Conservation (phyloP, 2,888 invertebrate genomes). For the Drosophila ustulata region DNA sequence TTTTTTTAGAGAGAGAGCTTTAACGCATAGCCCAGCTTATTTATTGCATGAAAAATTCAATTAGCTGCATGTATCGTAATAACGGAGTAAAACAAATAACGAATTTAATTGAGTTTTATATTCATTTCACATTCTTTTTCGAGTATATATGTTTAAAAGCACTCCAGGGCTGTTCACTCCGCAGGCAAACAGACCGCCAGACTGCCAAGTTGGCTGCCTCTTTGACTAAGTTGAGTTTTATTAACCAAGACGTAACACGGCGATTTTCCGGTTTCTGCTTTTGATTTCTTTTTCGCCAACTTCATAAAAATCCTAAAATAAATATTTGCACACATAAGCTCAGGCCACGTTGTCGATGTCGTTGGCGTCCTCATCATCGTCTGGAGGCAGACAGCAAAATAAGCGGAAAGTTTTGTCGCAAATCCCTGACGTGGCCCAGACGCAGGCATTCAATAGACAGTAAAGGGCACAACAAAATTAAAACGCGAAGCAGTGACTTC, state of each 20-base stretch:
- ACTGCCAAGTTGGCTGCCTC: conserved; percentile 1
- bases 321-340: conserved; percentile 73
- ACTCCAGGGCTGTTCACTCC: conserved; percentile 14
- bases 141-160: conserved; percentile 22
- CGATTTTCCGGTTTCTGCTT: conserved; percentile 51
- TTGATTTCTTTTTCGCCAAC: conserved; percentile 44
- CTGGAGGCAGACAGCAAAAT: conserved; percentile 61
- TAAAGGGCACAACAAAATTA: conserved; percentile 59
- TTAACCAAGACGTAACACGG: conserved; percentile 54
- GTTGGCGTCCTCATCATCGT: conserved; percentile 32
- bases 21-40: conserved; percentile 22
- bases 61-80: conserved; percentile 43
- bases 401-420: conserved; percentile 64
- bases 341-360: conserved; percentile 21
- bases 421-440: conserved; percentile 50
- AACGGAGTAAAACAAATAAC: conserved; percentile 31
- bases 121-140: conserved; percentile 7
- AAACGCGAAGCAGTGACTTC: conserved; percentile 11
- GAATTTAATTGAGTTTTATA: conserved; percentile 62
- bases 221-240: conserved; percentile 49
- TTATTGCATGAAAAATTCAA: conserved; percentile 59
- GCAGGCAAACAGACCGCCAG: conserved; percentile 11
- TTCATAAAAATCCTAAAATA: conserved; percentile 70
- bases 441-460: conserved; percentile 46
- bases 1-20: conserved; percentile 22